phyloP scores from a whole-genome alignment of 2,888 invertebrate genomes.

The Leptothorax acervorum region DNA sequence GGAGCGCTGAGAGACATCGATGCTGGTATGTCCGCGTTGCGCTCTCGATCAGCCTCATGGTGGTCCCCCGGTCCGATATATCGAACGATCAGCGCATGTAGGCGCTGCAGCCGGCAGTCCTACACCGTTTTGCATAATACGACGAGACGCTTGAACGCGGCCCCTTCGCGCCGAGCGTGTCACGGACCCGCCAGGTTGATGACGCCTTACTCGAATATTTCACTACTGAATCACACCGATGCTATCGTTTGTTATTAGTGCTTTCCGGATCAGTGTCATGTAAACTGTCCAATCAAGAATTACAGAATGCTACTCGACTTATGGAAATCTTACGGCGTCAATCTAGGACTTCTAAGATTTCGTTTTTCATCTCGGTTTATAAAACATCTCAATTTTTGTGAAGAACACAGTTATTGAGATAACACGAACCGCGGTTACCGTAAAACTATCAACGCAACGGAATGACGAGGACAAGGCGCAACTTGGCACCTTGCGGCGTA shows the following conservation, averaged over 20 bases:
- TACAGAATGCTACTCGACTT: not conserved
- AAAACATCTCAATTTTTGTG: not conserved
- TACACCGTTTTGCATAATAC: conserved; percentile 80
- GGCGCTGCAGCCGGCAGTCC: conserved; percentile 71
- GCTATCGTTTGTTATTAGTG: conserved; percentile 10
- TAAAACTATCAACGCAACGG: not conserved
- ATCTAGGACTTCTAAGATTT: not conserved
- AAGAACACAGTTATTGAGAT: too few relatives aligned
- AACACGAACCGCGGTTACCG: not conserved
- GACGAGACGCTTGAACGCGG: conserved; percentile 75
- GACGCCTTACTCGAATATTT: conserved; percentile 70
- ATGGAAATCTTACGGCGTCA: not conserved
- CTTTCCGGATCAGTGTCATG: not conserved
- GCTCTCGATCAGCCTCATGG: conserved; percentile 65
- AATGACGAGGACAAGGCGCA: not conserved
- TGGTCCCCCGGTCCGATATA: conserved; percentile 71
- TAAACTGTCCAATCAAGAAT: not conserved
- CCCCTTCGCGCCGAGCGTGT: conserved; percentile 69
- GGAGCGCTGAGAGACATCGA: conserved; percentile 57
- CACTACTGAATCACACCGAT: conserved; percentile 44
- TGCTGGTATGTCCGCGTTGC: conserved; percentile 55
- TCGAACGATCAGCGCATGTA: conserved; percentile 74
- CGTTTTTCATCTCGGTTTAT: not conserved
- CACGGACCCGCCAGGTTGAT: conserved; percentile 67
- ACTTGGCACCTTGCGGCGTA: not conserved